Evolutionary conservation across 2,888 invertebrate species (phyloP).

Genomic region (Gryllus longicercus): DNA sequence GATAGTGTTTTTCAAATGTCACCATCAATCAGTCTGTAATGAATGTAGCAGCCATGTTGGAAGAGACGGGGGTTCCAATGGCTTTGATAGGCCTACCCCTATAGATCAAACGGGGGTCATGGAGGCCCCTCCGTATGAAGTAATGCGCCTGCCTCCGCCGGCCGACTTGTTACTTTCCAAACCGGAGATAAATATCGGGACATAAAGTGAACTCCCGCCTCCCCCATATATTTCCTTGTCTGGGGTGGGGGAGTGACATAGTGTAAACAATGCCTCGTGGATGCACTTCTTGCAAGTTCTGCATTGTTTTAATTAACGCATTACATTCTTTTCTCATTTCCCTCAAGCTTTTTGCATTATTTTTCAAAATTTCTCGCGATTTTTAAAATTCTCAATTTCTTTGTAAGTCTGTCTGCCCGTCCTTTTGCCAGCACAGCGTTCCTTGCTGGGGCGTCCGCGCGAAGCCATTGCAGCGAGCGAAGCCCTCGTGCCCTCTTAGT

Average conservation of each 20-base stretch:
- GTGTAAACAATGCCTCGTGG: constrained; percentile 4
- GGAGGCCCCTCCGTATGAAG: constrained; percentile 3
- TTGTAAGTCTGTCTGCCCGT: background rate
- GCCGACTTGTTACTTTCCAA: constrained; percentile 3
- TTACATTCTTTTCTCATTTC: no score
- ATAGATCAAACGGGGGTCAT: constrained; percentile 12
- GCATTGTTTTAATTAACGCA: background rate
- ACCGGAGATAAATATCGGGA: constrained; percentile 17
- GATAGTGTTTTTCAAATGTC: constrained; percentile 37
- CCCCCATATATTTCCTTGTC: background rate
- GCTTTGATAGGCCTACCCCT: constrained; percentile 29
- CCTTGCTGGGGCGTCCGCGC: background rate
- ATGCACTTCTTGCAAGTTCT: background rate
- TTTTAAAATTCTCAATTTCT: background rate
- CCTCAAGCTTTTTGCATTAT: background rate
- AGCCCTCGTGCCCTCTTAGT: background rate
- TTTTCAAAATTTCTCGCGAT: background rate
- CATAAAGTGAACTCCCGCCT: background rate
- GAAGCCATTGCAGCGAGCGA: background rate
- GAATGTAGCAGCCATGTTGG: constrained; percentile 38
- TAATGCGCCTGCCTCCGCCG: background rate
- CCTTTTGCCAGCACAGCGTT: background rate
- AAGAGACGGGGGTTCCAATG: constrained; percentile 30
- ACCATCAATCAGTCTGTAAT: constrained; percentile 38
- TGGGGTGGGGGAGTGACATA: constrained; percentile 8